Evolutionary conservation across 2,113 vertebrate genomes (phyloP), one percentile per base, ranked within the genome.

Genomic region (Ophiodon elongatus): DNA sequence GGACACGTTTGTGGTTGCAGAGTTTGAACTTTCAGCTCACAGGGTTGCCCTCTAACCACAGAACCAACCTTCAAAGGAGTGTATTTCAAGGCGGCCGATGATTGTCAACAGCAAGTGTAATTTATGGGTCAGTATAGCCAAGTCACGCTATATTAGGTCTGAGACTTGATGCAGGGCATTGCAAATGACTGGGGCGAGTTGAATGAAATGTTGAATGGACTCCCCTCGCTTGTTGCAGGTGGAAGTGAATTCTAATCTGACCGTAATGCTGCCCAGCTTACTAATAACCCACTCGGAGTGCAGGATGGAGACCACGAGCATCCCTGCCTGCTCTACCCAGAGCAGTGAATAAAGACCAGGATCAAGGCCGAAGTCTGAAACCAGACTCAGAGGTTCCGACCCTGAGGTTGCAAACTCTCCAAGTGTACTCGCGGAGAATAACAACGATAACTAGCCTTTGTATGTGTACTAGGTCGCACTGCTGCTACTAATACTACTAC

Each of bases 171-270:
- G 75, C 87, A 2, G 67, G 27, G 57, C 88, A 57, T 60, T 47
- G 87, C 54, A 78, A 31, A 8, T 60, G 80, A 86, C 76, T 10
- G 63, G 72, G 78, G 73, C 6, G 23, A 45, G 54, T 19, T 85
- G 85, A 91, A 76, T 82, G 75, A 84, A 85, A 65, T 52, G 81
- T 57, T 93, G 85, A 85, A 90, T 79, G 79, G 79, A 84, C 85
- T 84, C 82, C 64, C 13, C 27, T 86, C 10, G 6, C 79, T 23
- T 21, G 52, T 25, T 0, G 69, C 69, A 65, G 82, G 82, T 86
- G 89, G 87, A 84, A 83, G 76, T 76, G 85, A 91, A 92, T 93
- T 84, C 87, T 93, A 92, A 92, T 93, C 71, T 54, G 8, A 31
- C n/a, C 31, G 0, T 2, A 0, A 72, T 43, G 87, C 84, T 25